A percentile compares a stretch with the other conserved stretches of the same genome.
phyloP scores from a whole-genome alignment of 2,113 vertebrate genomes.

The Oreochromis aureus region DNA sequence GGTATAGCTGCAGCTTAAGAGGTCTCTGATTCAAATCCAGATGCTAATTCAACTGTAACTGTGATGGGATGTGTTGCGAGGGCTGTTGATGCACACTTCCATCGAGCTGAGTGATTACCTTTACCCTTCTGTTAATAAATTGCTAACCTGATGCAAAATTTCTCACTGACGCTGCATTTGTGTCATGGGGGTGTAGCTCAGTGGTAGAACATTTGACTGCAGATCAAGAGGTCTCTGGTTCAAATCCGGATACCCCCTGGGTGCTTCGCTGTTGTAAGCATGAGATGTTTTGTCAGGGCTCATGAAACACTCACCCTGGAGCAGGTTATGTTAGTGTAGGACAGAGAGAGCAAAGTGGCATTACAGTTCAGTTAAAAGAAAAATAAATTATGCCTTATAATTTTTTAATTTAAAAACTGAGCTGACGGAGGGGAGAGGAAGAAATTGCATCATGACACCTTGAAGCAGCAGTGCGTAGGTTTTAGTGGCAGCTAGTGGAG shows the following conservation, averaged over 20 bases:
- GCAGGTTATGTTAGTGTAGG: not conserved
- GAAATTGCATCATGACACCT: not conserved
- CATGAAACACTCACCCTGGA: not conserved
- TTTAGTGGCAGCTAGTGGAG: not conserved
- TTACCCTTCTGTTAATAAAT: not conserved
- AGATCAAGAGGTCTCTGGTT: constrained; percentile 73
- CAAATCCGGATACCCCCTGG: not conserved
- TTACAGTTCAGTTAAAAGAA: not conserved
- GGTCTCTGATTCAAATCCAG: not conserved
- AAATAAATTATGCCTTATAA: fast-evolving
- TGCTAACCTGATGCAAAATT: fast-evolving
- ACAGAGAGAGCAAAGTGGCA: not conserved
- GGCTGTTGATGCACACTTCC: not conserved
- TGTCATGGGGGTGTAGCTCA: constrained; percentile 72
- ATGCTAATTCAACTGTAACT: not conserved
- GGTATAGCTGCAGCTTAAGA: not conserved
- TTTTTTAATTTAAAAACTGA: not conserved
- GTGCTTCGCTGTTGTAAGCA: fast-evolving
- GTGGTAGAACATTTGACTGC: constrained; percentile 82
- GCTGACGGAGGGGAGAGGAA: fast-evolving
- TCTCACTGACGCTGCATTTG: fast-evolving
- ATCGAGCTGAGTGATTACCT: not conserved
- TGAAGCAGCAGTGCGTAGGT: not conserved
- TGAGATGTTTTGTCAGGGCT: fast-evolving
- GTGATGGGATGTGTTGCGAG: fast-evolving